Conservation (phyloP, 2,797 vertebrate genomes). For the Gallinago stenura region DNA sequence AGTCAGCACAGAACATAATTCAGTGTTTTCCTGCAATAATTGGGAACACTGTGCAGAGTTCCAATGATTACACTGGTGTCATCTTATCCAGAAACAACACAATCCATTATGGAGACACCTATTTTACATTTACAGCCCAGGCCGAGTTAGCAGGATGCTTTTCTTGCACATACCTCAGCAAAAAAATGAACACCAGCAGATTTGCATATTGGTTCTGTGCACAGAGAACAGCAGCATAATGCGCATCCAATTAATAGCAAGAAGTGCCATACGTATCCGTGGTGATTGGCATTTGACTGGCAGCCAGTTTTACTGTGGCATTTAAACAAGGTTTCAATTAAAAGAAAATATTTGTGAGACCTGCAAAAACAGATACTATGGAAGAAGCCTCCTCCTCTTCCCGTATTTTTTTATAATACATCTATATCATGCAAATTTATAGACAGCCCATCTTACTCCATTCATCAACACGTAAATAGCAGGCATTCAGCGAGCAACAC, state of each 20-base stretch:
- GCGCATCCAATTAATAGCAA: constrained; percentile 60
- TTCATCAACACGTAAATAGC: not conserved
- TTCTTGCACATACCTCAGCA: constrained; percentile 50
- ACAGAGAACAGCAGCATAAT: constrained; percentile 23
- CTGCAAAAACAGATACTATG: constrained; percentile 10
- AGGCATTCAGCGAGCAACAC: not conserved
- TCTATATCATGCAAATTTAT: not conserved
- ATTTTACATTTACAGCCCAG: constrained; percentile 28
- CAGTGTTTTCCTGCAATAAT: constrained; percentile 39
- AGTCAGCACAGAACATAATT: constrained; percentile 3
- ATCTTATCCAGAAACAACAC: constrained; percentile 53
- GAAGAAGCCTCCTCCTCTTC: not conserved
- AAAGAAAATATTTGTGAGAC: constrained; percentile 60
- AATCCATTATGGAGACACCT: constrained; percentile 65
- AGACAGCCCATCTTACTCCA: not conserved
- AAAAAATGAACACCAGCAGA: constrained; percentile 3
- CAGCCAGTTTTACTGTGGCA: constrained; percentile 52
- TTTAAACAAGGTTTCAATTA: constrained; percentile 65
- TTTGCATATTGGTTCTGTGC: constrained; percentile 44
- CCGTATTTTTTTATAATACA: not conserved
- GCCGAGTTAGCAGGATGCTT: constrained; percentile 15
- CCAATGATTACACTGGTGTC: constrained; percentile 50
- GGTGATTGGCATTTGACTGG: constrained; percentile 67
- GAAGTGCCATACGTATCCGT: constrained; percentile 31
- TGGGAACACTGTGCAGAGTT: constrained; percentile 33